These are phyloP conservation scores for Dascillus cervinus DNA, from an alignment of 2,888 invertebrate genomes.

Conservation along the genomic window DNA sequence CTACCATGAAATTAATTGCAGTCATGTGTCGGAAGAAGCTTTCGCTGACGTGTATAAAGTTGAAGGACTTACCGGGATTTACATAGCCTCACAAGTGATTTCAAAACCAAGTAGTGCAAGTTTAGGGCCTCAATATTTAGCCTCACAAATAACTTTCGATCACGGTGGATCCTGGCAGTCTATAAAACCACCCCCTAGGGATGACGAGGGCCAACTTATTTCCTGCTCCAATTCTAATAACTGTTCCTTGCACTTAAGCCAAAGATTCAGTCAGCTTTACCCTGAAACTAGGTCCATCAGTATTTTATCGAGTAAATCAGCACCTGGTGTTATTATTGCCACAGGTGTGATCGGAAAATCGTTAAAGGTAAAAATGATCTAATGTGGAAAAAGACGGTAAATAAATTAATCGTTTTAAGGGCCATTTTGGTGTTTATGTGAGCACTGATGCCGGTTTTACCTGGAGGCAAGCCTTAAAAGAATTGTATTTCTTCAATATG, in stretches of 20 bases:
- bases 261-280: constrained; percentile 76
- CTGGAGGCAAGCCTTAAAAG: constrained; percentile 68
- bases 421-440: constrained; percentile 71
- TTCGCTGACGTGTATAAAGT: constrained; percentile 86
- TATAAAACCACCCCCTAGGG: constrained; percentile 62
- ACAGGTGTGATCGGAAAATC: constrained; percentile 73
- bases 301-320: constrained; percentile 78
- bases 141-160: constrained; percentile 77
- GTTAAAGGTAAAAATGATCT: constrained; percentile 46
- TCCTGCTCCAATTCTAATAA: constrained; percentile 57
- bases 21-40: constrained; percentile 69
- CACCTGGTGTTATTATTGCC: constrained; percentile 82
- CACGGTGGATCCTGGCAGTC: constrained; percentile 79
- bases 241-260: constrained; percentile 82
- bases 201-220: constrained; percentile 59
- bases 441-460: constrained; percentile 75
- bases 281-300: constrained; percentile 72
- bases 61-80: constrained; percentile 79
- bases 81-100: constrained; percentile 75
- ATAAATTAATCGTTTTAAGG: constrained; percentile 34
- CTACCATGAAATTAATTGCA: constrained; percentile 42
- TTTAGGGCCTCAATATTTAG: constrained; percentile 66
- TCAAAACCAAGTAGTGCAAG: constrained; percentile 47
- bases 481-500: constrained; percentile 78
- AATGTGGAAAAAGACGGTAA: neutral